Conservation (phyloP, 2,888 invertebrate species). For the Dryocosmus kuriphilus region DNA sequence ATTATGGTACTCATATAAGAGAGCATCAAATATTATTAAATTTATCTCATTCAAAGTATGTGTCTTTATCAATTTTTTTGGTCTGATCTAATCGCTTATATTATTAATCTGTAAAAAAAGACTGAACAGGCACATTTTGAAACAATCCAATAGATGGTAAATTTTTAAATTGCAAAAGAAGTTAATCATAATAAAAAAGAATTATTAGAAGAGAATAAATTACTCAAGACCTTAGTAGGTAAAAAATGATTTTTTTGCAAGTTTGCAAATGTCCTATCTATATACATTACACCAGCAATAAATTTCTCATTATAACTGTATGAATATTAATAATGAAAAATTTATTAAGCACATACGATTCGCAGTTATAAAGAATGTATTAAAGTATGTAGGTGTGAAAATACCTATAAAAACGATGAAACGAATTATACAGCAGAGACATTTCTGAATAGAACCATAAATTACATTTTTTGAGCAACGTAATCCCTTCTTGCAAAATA, state of each 20-base stretch:
- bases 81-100: too few species aligned
- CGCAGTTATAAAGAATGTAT: not conserved
- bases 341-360: not conserved
- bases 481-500: constrained; percentile 31
- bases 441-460: constrained; percentile 29
- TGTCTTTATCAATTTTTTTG: too few species aligned
- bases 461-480: constrained; percentile 18
- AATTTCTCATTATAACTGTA: not conserved
- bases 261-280: not conserved
- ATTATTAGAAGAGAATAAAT: too few species aligned
- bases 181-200: too few species aligned
- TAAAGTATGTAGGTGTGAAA: constrained; percentile 6
- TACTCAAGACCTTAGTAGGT: not conserved
- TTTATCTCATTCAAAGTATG: too few species aligned
- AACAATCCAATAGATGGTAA: too few species aligned
- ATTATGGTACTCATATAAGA: too few species aligned
- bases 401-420: constrained; percentile 3
- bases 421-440: constrained; percentile 15
- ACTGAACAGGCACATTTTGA: too few species aligned
- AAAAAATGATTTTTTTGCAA: not conserved
- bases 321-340: not conserved
- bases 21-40: too few species aligned
- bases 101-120: too few species aligned
- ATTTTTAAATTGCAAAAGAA: too few species aligned
- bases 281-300: not conserved